A percentile compares a stretch with the other conserved stretches of the same genome.
Conservation (phyloP, 2,888 invertebrate genomes). For the Conchocele bisecta region DNA sequence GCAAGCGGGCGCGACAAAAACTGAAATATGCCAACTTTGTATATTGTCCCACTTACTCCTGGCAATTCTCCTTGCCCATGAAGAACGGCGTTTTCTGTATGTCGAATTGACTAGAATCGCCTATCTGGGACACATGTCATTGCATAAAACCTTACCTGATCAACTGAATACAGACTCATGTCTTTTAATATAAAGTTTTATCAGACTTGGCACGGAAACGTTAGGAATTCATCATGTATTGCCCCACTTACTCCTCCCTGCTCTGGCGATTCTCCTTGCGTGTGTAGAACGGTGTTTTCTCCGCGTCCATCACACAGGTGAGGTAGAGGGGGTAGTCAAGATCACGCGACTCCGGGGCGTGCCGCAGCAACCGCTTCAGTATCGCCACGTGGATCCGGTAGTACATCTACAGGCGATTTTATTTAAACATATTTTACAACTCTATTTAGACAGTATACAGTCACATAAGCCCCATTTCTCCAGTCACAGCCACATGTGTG, state of each 20-base stretch:
- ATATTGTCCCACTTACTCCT: too few relatives aligned
- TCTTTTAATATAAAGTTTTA: too few relatives aligned
- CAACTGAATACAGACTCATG: too few relatives aligned
- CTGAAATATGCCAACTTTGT: too few relatives aligned
- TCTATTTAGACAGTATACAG: not conserved
- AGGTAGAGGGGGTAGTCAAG: slow-evolving; percentile 75
- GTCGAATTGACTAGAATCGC: too few relatives aligned
- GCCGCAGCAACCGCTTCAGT: slow-evolving; percentile 88
- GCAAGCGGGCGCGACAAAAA: too few relatives aligned
- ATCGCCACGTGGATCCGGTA: slow-evolving; percentile 93
- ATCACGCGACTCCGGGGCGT: slow-evolving; percentile 54
- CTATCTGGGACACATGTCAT: not conserved
- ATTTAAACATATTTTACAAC: not conserved
- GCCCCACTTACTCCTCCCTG: slow-evolving; percentile 44
- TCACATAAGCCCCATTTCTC: not conserved
- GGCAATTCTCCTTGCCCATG: too few relatives aligned
- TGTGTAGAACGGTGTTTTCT: slow-evolving; percentile 80
- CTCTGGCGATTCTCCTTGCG: slow-evolving; percentile 68
- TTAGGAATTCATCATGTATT: too few relatives aligned
- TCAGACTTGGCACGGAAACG: too few relatives aligned
- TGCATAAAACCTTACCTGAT: not conserved
- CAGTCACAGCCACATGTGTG: not conserved
- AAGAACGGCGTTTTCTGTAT: too few relatives aligned
- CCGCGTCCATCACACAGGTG: slow-evolving; percentile 77
- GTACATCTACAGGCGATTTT: slow-evolving; percentile 81